These are phyloP conservation scores for Manis javanica DNA, from an alignment of 2,797 vertebrate genomes.

Conservation along the genomic window DNA sequence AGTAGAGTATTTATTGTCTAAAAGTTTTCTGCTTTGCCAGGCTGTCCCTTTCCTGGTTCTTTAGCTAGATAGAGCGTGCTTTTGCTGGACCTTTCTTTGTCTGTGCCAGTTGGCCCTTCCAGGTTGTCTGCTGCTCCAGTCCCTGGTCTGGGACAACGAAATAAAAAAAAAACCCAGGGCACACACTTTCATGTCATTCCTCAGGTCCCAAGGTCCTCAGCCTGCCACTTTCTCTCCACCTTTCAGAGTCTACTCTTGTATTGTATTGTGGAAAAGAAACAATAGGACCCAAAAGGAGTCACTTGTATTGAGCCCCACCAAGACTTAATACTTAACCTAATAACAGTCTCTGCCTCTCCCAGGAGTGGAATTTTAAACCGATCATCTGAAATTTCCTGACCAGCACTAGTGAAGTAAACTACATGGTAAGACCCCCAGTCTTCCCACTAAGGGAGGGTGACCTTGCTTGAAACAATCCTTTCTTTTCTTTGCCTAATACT, in stretches of 20 bases:
- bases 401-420: neutral
- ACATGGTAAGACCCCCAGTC: neutral
- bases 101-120: neutral
- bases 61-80: neutral
- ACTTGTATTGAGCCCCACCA: neutral
- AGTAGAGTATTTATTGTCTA: neutral
- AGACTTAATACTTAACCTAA: neutral
- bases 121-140: neutral
- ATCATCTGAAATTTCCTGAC: neutral
- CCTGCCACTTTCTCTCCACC: neutral
- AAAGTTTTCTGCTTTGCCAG: neutral
- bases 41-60: neutral
- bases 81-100: neutral
- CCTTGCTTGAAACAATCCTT: neutral
- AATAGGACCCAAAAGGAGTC: neutral
- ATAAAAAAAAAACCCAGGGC: neutral
- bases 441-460: neutral
- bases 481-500: neutral
- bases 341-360: neutral
- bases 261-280: neutral
- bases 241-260: neutral
- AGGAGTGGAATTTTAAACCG: neutral
- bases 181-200: accelerated
- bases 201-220: neutral
- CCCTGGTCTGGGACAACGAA: neutral